These are phyloP conservation scores for Ibidorhyncha struthersii DNA, from an alignment of 2,113 vertebrate genomes.

Conservation along the genomic window DNA sequence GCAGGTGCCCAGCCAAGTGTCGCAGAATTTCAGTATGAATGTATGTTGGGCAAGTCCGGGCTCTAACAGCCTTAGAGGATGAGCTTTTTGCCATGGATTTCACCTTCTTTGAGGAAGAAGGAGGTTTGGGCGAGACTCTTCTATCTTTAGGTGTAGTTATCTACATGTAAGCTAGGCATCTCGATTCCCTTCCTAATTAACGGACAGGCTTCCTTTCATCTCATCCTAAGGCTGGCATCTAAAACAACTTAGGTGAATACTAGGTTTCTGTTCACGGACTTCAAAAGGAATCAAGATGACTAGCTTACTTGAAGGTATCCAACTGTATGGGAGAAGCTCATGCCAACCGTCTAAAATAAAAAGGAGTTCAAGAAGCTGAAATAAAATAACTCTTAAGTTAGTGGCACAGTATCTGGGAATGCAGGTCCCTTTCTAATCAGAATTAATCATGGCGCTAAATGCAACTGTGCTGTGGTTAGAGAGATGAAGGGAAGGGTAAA, in stretches of 20 bases:
- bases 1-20: background rate
- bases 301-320: background rate
- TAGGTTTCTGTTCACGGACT: background rate
- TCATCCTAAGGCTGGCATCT: background rate
- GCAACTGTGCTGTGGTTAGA: background rate
- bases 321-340: background rate
- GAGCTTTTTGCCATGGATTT: background rate
- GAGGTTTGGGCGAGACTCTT: background rate
- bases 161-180: background rate
- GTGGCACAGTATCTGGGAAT: background rate
- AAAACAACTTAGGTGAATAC: background rate
- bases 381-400: background rate
- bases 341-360: background rate
- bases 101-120: background rate
- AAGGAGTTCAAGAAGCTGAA: background rate
- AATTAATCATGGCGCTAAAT: background rate
- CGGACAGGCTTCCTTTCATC: background rate
- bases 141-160: background rate
- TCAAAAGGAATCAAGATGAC: background rate
- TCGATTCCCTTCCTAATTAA: background rate
- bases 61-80: fast-evolving
- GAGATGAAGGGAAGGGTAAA: background rate
- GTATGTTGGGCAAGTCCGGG: fast-evolving
- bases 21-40: fast-evolving
- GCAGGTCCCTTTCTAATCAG: background rate